phyloP scores from a whole-genome alignment of 2,113 vertebrate species.

The Psilopsiagon aurifrons region DNA sequence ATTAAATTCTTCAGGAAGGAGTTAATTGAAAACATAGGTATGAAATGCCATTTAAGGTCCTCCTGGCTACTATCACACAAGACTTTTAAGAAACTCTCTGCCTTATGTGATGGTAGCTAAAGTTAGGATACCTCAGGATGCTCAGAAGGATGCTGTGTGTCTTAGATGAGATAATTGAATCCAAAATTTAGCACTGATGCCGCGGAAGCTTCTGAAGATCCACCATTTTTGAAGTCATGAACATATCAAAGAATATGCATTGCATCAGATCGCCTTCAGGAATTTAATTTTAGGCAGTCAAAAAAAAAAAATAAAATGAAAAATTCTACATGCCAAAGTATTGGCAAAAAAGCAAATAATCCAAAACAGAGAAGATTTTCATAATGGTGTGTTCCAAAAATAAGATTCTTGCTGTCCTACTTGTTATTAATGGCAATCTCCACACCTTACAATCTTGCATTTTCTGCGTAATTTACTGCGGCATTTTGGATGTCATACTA shows the following conservation, averaged over 20 bases:
- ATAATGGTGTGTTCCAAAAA: not conserved
- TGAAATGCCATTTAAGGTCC: not conserved
- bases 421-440: constrained; percentile 44
- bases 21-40: not conserved
- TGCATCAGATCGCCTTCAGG: not conserved
- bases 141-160: not conserved
- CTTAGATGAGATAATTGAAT: not conserved
- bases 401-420: not conserved
- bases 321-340: not conserved
- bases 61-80: not conserved
- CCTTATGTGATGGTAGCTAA: not conserved
- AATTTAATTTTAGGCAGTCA: not conserved
- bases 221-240: not conserved
- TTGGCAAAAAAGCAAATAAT: not conserved
- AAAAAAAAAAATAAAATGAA: not conserved
- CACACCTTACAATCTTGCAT: constrained; percentile 24
- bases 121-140: not conserved
- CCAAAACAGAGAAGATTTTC: not conserved
- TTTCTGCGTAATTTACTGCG: constrained; percentile 69
- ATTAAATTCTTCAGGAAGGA: not conserved
- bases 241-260: not conserved
- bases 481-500: constrained; percentile 42
- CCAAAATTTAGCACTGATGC: not conserved
- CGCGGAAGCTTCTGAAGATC: not conserved
- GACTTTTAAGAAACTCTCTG: not conserved